Percentiles rank a stretch among this genome's conserved stretches.
Evolutionary conservation across 92 coral and sea anemone species (phyloP).

Genomic region (Porites cylindrica): DNA sequence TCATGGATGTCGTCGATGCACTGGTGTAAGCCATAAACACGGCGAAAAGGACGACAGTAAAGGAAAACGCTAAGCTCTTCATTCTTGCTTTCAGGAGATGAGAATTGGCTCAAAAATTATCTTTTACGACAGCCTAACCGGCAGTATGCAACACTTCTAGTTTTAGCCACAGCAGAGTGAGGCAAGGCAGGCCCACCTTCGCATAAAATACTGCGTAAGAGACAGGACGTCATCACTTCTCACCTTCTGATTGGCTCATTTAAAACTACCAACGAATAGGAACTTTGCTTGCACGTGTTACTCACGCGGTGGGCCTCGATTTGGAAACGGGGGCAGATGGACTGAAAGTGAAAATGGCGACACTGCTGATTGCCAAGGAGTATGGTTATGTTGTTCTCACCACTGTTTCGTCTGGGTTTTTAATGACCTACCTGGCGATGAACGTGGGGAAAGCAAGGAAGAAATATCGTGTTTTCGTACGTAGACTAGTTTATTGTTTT

Average conservation of each 20-base stretch:
- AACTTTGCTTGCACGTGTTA: conserved; percentile 52
- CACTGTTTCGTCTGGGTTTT: conserved; percentile 86
- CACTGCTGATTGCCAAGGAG: conserved; percentile 72
- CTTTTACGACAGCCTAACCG: neutral
- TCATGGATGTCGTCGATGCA: neutral
- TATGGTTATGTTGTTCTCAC: conserved; percentile 94
- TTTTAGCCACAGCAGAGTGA: neutral
- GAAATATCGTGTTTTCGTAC: conserved; percentile 77
- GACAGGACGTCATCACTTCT: conserved; percentile 5
- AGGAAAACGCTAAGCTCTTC: conserved; percentile 31
- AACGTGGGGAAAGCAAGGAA: conserved; percentile 93
- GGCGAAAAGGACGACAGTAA: conserved; percentile 40
- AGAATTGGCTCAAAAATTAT: neutral
- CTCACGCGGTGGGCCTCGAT: conserved; percentile 25
- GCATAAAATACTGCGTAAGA: neutral
- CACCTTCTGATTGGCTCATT: conserved; percentile 34
- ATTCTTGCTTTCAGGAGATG: conserved; percentile 1
- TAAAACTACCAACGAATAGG: conserved; percentile 28
- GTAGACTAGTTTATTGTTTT: neutral
- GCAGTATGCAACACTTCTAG: neutral
- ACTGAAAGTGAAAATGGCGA: conserved; percentile 71
- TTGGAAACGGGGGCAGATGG: neutral
- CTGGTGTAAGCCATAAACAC: conserved; percentile 25
- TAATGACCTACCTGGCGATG: conserved; percentile 79
- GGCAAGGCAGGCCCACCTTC: neutral